Conservation (phyloP, 2,797 vertebrate genomes). For the Catostomus latipinnis region DNA sequence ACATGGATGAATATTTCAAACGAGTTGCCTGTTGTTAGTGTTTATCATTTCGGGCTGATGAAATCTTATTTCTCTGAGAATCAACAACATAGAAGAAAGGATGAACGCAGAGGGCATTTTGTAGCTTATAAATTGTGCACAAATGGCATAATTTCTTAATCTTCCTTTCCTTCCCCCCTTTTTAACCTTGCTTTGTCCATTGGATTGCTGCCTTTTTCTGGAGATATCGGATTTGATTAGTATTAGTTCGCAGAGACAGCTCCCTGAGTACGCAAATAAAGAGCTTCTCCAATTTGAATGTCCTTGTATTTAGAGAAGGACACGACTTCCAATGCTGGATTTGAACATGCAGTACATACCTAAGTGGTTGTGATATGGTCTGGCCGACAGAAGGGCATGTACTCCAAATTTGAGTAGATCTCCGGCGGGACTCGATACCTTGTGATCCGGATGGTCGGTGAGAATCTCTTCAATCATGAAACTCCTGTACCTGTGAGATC, state of each 20-base stretch:
- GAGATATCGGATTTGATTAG: slow-evolving; percentile 6
- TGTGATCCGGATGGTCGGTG: slow-evolving; percentile 89
- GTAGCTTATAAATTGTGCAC: no score
- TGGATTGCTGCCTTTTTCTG: neutral
- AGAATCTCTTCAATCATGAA: slow-evolving; percentile 99
- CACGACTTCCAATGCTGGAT: neutral
- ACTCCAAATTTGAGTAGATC: slow-evolving; percentile 96
- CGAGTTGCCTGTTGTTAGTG: neutral
- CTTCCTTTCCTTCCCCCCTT: neutral
- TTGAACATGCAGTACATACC: slow-evolving; percentile 75
- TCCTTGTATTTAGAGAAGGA: slow-evolving; percentile 6
- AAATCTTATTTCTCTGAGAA: neutral
- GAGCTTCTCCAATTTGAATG: slow-evolving; percentile 32
- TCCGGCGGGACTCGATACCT: slow-evolving; percentile 82
- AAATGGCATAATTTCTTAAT: neutral
- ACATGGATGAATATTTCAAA: neutral
- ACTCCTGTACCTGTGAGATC: slow-evolving; percentile 94
- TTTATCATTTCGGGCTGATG: neutral
- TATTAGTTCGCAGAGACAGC: neutral
- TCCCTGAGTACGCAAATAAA: slow-evolving; percentile 30
- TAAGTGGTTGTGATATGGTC: slow-evolving; percentile 92
- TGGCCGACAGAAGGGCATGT: slow-evolving; percentile 89
- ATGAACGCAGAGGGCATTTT: neutral
- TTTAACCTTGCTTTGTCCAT: neutral
- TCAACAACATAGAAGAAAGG: neutral